Evolutionary conservation across 2,797 vertebrate genomes (phyloP), one percentile per base, ranked within the genome.

Genomic region (Dryobates pubescens): DNA sequence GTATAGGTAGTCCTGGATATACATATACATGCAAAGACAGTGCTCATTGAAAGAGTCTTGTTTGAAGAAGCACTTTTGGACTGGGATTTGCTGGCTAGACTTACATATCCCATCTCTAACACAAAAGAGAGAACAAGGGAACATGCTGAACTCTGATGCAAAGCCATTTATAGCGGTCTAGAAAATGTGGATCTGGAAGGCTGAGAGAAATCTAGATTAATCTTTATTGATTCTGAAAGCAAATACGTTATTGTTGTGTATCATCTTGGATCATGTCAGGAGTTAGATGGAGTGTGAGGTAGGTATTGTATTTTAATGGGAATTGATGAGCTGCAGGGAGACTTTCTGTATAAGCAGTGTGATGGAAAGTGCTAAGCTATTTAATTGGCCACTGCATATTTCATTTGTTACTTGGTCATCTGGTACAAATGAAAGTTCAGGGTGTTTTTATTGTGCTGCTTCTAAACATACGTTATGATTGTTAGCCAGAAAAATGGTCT

Each of bases 221-320:
- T 71, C 14, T 82, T 86, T 74, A 49, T 45, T 88, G 91, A 86
- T 92, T 86, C 71, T 94, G 70, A 88, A 86, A 92, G 22, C 41
- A 93, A 73, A 32, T 81, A 61, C 59, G 29, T 47, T 74, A 72
- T 87, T 89, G 69, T 58, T 91, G 36, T 8, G 1, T 0, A 1
- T 88, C 72, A 57, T 47, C 56, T 79, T 89, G 73, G 51, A 76
- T 92, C 64, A 24, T 1, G 0, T 86, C 51, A 89, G 41, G 30
- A 73, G 34, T 89, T 47, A 67, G 72, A 51, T 86, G 41, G 64
- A 88, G 43, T 59, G 18, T 82, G 64, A 77, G 69, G n/a, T 67
- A 54, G 62, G 13, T 86, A 64, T 65, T 83, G 62, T 38, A 56
- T 69, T 80, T 93, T 86, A 65, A 59, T 78, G 59, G 59, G n/a